Conservation (phyloP, 2,888 invertebrate species). For the Phyllotreta cruciferae region DNA sequence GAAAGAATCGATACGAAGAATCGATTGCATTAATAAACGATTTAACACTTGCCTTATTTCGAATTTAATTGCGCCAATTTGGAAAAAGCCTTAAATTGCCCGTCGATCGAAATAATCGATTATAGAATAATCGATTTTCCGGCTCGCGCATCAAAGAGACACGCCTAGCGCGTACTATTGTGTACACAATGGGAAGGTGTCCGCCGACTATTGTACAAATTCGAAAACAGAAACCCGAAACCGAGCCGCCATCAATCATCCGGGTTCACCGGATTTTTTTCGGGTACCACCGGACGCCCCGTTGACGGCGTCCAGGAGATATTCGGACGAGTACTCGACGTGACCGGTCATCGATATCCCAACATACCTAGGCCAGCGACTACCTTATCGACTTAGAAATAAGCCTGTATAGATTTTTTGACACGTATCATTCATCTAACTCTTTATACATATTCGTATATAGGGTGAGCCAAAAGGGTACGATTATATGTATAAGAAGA, state of each 20-base stretch:
- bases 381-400: too few species aligned
- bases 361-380: too few species aligned
- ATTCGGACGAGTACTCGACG: conserved; percentile 9
- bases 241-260: conserved; percentile 19
- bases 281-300: conserved; percentile 7
- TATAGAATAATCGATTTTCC: too few species aligned
- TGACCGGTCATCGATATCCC: neutral
- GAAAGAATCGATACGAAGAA: conserved; percentile 12
- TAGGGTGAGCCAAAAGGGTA: too few species aligned
- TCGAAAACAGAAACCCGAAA: conserved; percentile 22
- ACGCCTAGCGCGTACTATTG: conserved; percentile 26
- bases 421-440: too few species aligned
- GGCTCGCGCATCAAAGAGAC: conserved; percentile 20
- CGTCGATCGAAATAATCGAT: too few species aligned
- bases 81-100: neutral
- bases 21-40: conserved; percentile 22
- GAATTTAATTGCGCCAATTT: conserved; percentile 21
- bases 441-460: too few species aligned
- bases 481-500: too few species aligned
- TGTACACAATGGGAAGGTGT: conserved; percentile 25
- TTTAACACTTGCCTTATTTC: conserved; percentile 25
- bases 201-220: conserved; percentile 24
- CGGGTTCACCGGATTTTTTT: neutral
- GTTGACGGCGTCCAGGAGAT: conserved; percentile 18
- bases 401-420: too few species aligned